Evolutionary conservation across 2,797 vertebrate species (phyloP), one percentile per base, ranked within the genome.

Genomic region (Microcaecilia unicolor): DNA sequence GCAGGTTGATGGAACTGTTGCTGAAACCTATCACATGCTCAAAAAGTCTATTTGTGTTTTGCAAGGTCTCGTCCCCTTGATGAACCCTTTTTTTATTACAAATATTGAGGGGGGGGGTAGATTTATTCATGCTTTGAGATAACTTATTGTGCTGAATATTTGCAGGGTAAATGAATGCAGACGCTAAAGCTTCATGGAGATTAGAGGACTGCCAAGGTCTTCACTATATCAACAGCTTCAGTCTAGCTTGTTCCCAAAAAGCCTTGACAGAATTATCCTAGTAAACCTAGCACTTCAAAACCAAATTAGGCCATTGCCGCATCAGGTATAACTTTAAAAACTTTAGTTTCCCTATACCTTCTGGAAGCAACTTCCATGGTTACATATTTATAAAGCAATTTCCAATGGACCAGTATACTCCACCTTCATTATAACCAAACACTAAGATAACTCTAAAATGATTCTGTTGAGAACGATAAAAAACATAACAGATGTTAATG

Each of bases 161-260:
- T 76, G 65, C 70, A 74, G 70, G 74, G 74, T 66, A 72, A 78
- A 74, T 28, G 26, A 73, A 79, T 34, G 52, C 75, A 77, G 70
- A 81, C 62, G 61, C 59, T 51, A 51, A 65, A 68, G 74, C 64
- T 64, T 74, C 67, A 53, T 72, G 71, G 64, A 80, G 73, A 76
- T 77, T 70, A 76, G 47, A 76, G 58, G 62, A 55, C 70, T 78
- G 74, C 58, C 72, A 74, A 69, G 67, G 70, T 75, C 73, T 72
- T 62, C 67, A 71, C 63, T 82, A 21, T 60, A 82, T 76, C 72
- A n/a, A n/a, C n/a, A 77, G 66, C 64, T 67, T 49, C 10, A 55
- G 70, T 69, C 72, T 58, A 54, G 55, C 58, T 78, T 75, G 40
- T 70, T 76, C 77, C 65, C n/a, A 63, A 63, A 63, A 50, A 20